Base-by-base conservation (phyloP, 1,140 invertebrate species). In the Drosophila novamexicana region DNA sequence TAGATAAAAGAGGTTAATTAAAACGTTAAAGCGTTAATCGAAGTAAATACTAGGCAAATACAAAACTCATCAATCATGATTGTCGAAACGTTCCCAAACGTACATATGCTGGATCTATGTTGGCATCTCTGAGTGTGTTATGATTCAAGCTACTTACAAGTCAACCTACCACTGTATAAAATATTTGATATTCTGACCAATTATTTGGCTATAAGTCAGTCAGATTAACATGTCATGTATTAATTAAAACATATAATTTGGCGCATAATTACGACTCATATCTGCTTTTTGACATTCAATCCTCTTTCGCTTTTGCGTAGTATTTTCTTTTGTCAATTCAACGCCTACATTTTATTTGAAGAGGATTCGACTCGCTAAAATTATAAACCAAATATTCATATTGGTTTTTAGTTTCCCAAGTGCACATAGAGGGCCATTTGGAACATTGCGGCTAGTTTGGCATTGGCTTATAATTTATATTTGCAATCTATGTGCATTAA, bases 381-480 rank as follows among this genome's bases (percentile, higher is more conserved):
- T 29, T 29, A 29, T 29, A 29, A 29, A 5, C 22, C 36, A 37
- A 37, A 37, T 37, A 56, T 36, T 34, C 34, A 40, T 10, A 36
- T 64, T 36, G 44, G 34, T 49, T 54, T n/a, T 64, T 47, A 5
- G 40, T n/a, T 62, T 37, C 29, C 32, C 29, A 68, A 36, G 14
- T 40, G 9, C n/a, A 37, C 7, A 49, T 22, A 3, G 18, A 42
- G 1, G 12, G 12, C 12, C 12, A 50, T 32, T 56, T 32, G 3
- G 40, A 45, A 16, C 10, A 32, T 57, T 66, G 54, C 29, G 49
- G n/a, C n/a, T 36, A 16, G 34, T 58, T 58, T 67, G 69, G 39
- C 69, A 72, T 72, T 72, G 63, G 36, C 37, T 58, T 58, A n/a
- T 18, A 39, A 37, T 9, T 67, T 37, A 56, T n/a, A 44, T 49